These are phyloP conservation scores for Caenorhabditis japonica DNA, from an alignment of 2,888 invertebrate genomes.

Conservation along the genomic window DNA sequence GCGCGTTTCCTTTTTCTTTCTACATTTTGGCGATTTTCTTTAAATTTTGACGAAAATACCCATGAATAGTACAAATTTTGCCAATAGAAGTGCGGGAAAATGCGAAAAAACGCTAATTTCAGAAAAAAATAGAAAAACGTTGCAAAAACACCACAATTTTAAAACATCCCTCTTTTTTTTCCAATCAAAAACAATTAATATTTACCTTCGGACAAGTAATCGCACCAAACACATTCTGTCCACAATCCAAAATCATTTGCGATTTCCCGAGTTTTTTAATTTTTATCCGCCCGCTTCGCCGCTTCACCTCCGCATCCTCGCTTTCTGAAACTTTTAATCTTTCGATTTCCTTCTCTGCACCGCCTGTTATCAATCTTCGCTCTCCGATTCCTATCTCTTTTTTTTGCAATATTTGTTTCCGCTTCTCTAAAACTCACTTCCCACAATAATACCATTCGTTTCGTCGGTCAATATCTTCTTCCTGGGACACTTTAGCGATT, in stretches of 20 bases:
- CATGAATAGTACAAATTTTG: too few species aligned
- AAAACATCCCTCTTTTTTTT: not conserved
- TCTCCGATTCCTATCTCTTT: too few species aligned
- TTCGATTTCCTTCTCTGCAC: not conserved
- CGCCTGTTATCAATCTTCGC: slow-evolving; percentile 7
- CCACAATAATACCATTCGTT: not conserved
- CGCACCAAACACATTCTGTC: slow-evolving; percentile 31
- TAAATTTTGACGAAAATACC: too few species aligned
- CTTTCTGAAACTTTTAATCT: slow-evolving; percentile 1
- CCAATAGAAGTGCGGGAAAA: too few species aligned
- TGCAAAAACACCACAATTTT: slow-evolving; percentile 34
- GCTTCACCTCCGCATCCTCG: not conserved
- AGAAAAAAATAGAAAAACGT: too few species aligned
- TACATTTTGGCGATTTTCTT: too few species aligned
- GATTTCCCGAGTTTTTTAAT: slow-evolving; percentile 19
- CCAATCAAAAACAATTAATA: not conserved
- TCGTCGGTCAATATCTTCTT: slow-evolving; percentile 17
- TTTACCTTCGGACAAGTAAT: slow-evolving; percentile 26
- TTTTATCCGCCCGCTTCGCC: not conserved
- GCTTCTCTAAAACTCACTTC: not conserved
- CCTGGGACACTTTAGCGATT: slow-evolving; percentile 37
- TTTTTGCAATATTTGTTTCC: slow-evolving; percentile 18
- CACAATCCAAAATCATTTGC: slow-evolving; percentile 39
- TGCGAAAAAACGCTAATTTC: too few species aligned
- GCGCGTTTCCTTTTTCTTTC: too few species aligned